phyloP scores from a whole-genome alignment of 2,888 invertebrate genomes.

The Ischnus inquisitorius region DNA sequence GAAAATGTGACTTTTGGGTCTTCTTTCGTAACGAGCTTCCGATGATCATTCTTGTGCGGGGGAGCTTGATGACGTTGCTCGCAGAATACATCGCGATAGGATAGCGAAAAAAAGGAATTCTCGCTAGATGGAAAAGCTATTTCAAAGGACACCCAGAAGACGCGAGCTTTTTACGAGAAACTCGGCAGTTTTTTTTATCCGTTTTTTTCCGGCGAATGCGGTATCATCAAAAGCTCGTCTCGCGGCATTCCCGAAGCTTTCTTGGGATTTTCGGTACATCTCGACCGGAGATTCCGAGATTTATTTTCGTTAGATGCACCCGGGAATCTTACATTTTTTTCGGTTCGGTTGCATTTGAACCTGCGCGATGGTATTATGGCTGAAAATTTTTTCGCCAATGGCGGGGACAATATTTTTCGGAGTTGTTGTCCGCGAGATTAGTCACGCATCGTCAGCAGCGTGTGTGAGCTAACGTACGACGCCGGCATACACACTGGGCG shows the following conservation, averaged over 20 bases:
- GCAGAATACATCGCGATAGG: background rate
- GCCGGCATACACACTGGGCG: constrained; percentile 40
- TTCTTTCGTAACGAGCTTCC: background rate
- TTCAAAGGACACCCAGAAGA: constrained; percentile 3
- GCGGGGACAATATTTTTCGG: constrained; percentile 35
- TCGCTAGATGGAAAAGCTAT: background rate
- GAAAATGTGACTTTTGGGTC: background rate
- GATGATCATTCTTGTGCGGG: background rate
- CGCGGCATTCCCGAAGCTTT: background rate
- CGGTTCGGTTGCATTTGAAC: too few species aligned
- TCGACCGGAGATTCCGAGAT: too few species aligned
- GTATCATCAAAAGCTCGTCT: constrained; percentile 30
- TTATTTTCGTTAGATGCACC: too few species aligned
- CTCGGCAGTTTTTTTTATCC: background rate
- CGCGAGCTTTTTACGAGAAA: background rate
- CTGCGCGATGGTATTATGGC: background rate
- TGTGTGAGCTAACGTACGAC: background rate
- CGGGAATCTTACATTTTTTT: too few species aligned
- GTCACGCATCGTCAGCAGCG: constrained; percentile 54
- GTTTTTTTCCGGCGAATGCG: background rate
- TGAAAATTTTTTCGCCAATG: background rate
- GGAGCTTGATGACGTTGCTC: background rate
- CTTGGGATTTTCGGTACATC: background rate
- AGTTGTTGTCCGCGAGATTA: constrained; percentile 19
- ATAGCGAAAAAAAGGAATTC: background rate